Percentiles rank a stretch among this genome's conserved stretches.
Conservation (phyloP, 2,888 invertebrate species). For the Mactromeris polynyma region DNA sequence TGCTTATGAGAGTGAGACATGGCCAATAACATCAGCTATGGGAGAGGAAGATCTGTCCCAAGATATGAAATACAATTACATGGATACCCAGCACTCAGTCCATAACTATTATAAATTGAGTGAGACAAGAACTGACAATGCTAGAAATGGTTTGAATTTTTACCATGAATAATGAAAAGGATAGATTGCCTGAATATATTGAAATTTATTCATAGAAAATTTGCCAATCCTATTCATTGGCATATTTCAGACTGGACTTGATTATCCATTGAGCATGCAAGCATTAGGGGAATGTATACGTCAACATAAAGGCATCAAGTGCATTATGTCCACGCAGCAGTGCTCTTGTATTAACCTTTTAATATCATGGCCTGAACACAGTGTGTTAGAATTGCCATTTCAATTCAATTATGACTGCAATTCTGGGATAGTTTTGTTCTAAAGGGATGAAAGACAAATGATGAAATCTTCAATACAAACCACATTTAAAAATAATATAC, state of each 20-base stretch:
- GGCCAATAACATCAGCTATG: too few relatives aligned
- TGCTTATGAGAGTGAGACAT: too few relatives aligned
- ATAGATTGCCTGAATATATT: conserved; percentile 29
- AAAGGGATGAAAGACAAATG: too few relatives aligned
- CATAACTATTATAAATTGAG: not conserved
- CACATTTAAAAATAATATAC: too few relatives aligned
- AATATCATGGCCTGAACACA: too few relatives aligned
- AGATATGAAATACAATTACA: not conserved
- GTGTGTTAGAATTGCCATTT: too few relatives aligned
- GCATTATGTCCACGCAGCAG: not conserved
- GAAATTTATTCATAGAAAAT: conserved; percentile 45
- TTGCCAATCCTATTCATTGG: conserved; percentile 22
- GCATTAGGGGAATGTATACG: not conserved
- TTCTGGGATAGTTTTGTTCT: too few relatives aligned
- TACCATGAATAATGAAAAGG: conserved; percentile 17
- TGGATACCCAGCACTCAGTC: not conserved
- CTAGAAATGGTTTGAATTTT: not conserved
- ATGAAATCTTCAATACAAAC: too few relatives aligned
- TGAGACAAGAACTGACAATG: conserved; percentile 6
- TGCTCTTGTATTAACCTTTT: not conserved
- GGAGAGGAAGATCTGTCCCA: too few relatives aligned
- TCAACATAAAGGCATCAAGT: not conserved
- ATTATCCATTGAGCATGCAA: not conserved
- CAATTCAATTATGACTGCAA: too few relatives aligned
- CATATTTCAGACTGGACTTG: not conserved